Evolutionary conservation across 2,797 vertebrate genomes (phyloP), one percentile per base, ranked within the genome.

Genomic region (Spinibarbus caldwelli): DNA sequence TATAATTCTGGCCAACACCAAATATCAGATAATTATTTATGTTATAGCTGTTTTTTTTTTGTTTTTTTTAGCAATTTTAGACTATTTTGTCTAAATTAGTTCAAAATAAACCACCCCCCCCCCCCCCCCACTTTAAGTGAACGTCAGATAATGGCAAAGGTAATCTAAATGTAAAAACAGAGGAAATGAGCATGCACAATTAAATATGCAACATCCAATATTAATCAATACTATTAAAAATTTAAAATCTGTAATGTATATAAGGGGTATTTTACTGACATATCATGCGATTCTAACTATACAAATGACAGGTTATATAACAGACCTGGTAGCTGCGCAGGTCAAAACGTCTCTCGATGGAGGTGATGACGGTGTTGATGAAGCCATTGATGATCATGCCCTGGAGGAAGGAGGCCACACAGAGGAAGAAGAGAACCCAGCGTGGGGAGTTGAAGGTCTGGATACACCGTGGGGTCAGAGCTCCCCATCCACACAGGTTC

Each of bases 381-480:
- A 99, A 96, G 87, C 98, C 98, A 0, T 99, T 99, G 77, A 99
- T 95, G 0, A 96, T 97, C 97, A 99, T 97, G 66, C 98, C 98
- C 93, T 99, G 98, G 64, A 99, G 95, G 92, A 99, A 99, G 17
- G 97, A 96, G 41, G 98, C 98, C 15, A 91, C 84, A 0, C 97
- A 97, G 2, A 99, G 95, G 90, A 99, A 98, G 86, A 97, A 94
- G 73, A 99, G 94, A 89, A 99, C 89, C 15, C 97, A 97, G 26
- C 93, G 95, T 1, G 97, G 95, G 0, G 96, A 97, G 92, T 98
- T 98, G 89, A 97, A 97, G 26, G 90, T 88, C 90, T 97, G 97
- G 54, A 97, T 88, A 79, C 92, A 95, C 15, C 72, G 76, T 0
- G 97, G 97, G 0, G 94, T 94, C 85, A 98, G 92, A 0, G 91